These are phyloP conservation scores for Bombus difficillimus DNA, from an alignment of 1,140 invertebrate species.

Conservation along the genomic window DNA sequence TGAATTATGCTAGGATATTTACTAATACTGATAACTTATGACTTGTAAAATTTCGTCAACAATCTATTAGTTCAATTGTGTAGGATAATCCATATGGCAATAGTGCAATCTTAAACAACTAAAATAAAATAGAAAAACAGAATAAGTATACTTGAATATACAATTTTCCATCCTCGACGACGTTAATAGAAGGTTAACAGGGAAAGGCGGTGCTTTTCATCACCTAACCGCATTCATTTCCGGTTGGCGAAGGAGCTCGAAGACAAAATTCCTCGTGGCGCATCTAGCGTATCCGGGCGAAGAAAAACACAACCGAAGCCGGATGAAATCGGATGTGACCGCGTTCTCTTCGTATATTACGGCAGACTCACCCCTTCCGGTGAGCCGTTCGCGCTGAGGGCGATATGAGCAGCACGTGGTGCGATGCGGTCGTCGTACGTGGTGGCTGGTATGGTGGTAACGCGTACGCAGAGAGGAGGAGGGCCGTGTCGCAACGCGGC, in stretches of 20 bases:
- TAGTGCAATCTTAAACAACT: too few species aligned
- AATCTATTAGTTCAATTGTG: too few species aligned
- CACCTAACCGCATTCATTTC: neutral
- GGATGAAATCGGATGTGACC: constrained; percentile 66
- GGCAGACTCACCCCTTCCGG: constrained; percentile 52
- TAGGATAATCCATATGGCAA: too few species aligned
- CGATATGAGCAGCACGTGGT: constrained; percentile 77
- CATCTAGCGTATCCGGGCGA: neutral
- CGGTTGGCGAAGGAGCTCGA: neutral
- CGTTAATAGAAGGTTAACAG: neutral
- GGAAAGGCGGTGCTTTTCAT: neutral
- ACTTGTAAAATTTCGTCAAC: too few species aligned
- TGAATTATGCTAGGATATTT: too few species aligned
- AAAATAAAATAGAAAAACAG: too few species aligned
- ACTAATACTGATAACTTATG: too few species aligned
- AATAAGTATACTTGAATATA: too few species aligned
- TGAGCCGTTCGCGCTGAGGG: constrained; percentile 33
- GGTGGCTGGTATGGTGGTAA: constrained; percentile 59
- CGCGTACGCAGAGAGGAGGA: constrained; percentile 51
- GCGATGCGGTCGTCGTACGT: constrained; percentile 69
- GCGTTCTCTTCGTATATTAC: constrained; percentile 64
- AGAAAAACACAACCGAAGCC: constrained; percentile 39
- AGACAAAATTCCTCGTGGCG: constrained; percentile 14
- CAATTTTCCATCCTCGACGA: neutral
- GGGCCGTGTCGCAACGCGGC: constrained; percentile 56